These are phyloP conservation scores for Sesia apiformis DNA, from an alignment of 2,888 invertebrate species.

Conservation along the genomic window DNA sequence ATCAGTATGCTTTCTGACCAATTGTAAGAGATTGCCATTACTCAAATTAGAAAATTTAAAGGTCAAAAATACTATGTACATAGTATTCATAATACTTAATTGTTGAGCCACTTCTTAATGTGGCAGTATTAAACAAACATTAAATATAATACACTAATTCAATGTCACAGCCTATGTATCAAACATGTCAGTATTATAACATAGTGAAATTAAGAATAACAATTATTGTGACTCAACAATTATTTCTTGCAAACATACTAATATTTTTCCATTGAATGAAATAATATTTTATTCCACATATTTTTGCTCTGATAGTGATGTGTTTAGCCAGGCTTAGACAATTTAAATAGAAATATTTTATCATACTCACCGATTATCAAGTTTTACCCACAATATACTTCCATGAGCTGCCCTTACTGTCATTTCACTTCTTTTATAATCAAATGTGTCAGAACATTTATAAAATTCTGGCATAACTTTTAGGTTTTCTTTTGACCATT, in stretches of 20 bases:
- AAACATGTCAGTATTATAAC: not conserved
- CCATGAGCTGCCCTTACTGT: conserved; percentile 36
- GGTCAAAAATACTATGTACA: no score
- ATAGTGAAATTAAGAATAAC: not conserved
- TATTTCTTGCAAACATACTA: no score
- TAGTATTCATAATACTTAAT: no score
- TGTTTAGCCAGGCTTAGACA: no score
- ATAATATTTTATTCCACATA: not conserved
- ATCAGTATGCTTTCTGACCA: no score
- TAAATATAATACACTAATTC: no score
- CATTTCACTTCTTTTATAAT: conserved; percentile 22
- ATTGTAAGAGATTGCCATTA: no score
- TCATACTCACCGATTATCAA: conserved; percentile 30
- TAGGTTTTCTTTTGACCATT: conserved; percentile 9
- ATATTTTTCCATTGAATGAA: not conserved
- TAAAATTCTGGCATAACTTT: conserved; percentile 29
- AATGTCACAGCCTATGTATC: no score
- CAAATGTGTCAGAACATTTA: conserved; percentile 33
- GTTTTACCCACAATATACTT: conserved; percentile 51
- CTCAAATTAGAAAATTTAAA: no score
- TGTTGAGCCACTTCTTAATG: no score
- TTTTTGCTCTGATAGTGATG: not conserved
- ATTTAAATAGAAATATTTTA: not conserved
- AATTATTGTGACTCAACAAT: not conserved
- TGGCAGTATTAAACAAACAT: no score